These are phyloP conservation scores for Mactromeris polynyma DNA, from an alignment of 2,888 invertebrate species.

Conservation along the genomic window DNA sequence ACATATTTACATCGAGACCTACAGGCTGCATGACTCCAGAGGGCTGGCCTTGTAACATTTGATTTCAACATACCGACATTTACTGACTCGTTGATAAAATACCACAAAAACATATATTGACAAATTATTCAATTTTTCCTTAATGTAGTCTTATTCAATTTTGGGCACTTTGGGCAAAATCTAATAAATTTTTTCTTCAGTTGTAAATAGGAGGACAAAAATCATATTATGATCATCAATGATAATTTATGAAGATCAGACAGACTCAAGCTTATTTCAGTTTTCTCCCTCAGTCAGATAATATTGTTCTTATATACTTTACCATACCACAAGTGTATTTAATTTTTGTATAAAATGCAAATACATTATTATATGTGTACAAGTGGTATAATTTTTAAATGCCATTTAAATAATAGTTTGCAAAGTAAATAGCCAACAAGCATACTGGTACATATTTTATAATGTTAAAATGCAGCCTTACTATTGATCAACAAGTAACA, in stretches of 20 bases:
- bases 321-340: too few species aligned
- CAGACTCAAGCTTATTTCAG: too few species aligned
- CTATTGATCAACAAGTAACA: background rate
- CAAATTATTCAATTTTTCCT: conserved; percentile 44
- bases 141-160: background rate
- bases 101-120: conserved; percentile 33
- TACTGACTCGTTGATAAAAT: conserved; percentile 46
- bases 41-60: conserved; percentile 36
- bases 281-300: too few species aligned
- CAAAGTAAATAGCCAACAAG: background rate
- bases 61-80: conserved; percentile 28
- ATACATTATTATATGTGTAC: background rate
- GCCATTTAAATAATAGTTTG: background rate
- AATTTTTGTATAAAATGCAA: background rate
- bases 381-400: background rate
- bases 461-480: too few species aligned
- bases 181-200: background rate
- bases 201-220: background rate
- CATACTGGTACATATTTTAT: background rate
- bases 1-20: conserved; percentile 16
- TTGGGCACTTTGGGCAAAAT: background rate
- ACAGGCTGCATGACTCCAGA: background rate
- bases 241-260: too few species aligned
- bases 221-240: too few species aligned
- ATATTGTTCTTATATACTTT: too few species aligned